Conservation (phyloP, 1,140 invertebrate genomes). For the Physella acuta region DNA sequence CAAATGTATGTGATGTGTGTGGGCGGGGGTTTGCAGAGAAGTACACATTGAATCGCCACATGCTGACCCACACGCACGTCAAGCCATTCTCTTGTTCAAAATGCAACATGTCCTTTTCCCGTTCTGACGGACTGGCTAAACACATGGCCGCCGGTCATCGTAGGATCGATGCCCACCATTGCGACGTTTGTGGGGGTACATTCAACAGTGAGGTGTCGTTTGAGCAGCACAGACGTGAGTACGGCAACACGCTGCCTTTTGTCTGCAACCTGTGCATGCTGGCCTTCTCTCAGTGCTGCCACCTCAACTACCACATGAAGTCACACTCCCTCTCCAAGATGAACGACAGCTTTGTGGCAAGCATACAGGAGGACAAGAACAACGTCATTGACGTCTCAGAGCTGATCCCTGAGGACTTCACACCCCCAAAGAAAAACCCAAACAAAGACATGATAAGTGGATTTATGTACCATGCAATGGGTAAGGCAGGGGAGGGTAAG, state of each 20-base stretch:
- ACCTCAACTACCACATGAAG: slow-evolving; percentile 29
- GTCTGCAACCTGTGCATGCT: slow-evolving; percentile 26
- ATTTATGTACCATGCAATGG: not conserved
- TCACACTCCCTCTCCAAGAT: slow-evolving; percentile 20
- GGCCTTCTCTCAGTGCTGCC: slow-evolving; percentile 26
- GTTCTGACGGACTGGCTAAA: slow-evolving; percentile 19
- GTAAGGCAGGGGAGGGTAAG: not conserved
- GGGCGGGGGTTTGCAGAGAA: slow-evolving; percentile 22
- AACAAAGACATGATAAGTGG: not conserved
- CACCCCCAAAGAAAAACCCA: slow-evolving; percentile 10
- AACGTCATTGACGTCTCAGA: slow-evolving; percentile 22
- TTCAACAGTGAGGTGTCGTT: slow-evolving; percentile 25
- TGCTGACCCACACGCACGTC: slow-evolving; percentile 23
- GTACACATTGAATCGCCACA: slow-evolving; percentile 24
- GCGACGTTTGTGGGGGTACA: slow-evolving; percentile 24
- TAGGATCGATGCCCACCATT: slow-evolving; percentile 26
- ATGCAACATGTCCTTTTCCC: slow-evolving; percentile 26
- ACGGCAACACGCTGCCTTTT: slow-evolving; percentile 23
- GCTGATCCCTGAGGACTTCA: slow-evolving; percentile 25
- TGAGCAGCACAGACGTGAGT: slow-evolving; percentile 24
- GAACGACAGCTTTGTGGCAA: slow-evolving; percentile 11
- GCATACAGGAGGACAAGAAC: slow-evolving; percentile 9
- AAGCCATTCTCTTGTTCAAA: slow-evolving; percentile 22
- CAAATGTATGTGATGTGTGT: slow-evolving; percentile 23
- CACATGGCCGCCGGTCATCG: slow-evolving; percentile 22